phyloP scores from a whole-genome alignment of 2,113 vertebrate genomes.

The Erythrolamprus reginae region DNA sequence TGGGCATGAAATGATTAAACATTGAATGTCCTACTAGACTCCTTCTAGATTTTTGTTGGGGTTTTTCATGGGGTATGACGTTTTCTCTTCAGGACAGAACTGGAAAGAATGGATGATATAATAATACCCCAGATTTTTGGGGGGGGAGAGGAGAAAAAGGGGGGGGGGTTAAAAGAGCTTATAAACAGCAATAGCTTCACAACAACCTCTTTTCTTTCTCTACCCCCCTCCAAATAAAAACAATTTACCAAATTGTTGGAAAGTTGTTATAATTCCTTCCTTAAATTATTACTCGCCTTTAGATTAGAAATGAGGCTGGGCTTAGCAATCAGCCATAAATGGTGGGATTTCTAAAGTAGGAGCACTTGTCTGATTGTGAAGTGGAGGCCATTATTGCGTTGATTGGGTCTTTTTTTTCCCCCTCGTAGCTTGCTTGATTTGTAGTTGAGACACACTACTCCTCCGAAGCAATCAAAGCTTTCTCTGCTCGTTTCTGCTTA shows the following conservation, averaged over 20 bases:
- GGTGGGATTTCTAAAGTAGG: constrained; percentile 87
- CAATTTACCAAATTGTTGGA: constrained; percentile 87
- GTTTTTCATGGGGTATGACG: constrained; percentile 16
- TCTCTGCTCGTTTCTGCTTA: constrained; percentile 78
- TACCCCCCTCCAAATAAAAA: constrained; percentile 81
- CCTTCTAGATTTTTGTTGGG: background rate
- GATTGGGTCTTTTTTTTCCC: constrained; percentile 87
- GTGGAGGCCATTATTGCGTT: constrained; percentile 93
- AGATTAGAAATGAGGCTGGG: constrained; percentile 84
- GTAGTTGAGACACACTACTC: constrained; percentile 74
- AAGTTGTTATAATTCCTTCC: constrained; percentile 94
- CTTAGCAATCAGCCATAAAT: constrained; percentile 97
- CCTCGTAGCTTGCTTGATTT: constrained; percentile 83
- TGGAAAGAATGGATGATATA: constrained; percentile 45
- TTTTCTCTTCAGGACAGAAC: constrained; percentile 11
- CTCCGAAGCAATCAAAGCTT: constrained; percentile 85
- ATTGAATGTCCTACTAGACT: background rate
- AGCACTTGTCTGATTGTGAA: constrained; percentile 98
- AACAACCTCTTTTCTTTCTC: constrained; percentile 48
- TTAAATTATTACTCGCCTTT: constrained; percentile 87
- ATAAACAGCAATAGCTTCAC: constrained; percentile 63
- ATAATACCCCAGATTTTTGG: constrained; percentile 41
- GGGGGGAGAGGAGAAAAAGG: background rate
- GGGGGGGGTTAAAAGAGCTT: constrained; percentile 42
- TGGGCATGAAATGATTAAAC: background rate